Conservation (phyloP, 2,888 invertebrate species). For the Apantesis nais region DNA sequence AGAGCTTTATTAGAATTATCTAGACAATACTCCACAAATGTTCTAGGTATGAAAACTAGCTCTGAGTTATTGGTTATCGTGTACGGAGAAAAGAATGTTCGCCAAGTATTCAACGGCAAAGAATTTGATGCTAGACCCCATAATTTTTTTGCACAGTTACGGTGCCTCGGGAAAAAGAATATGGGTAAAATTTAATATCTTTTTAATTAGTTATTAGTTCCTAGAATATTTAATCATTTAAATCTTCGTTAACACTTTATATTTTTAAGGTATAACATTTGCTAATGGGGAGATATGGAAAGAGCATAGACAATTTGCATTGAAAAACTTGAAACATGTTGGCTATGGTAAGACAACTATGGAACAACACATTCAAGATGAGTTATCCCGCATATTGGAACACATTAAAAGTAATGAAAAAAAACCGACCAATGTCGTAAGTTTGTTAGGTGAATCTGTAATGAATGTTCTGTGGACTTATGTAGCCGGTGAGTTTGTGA, state of each 20-base stretch:
- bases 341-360: slow-evolving; percentile 87
- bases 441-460: slow-evolving; percentile 86
- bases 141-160: slow-evolving; percentile 88
- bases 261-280: slow-evolving; percentile 87
- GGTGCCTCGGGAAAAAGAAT: slow-evolving; percentile 87
- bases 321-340: slow-evolving; percentile 87
- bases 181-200: slow-evolving; percentile 78
- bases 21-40: slow-evolving; percentile 85
- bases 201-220: background rate
- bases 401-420: slow-evolving; percentile 62
- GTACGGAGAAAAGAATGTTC: slow-evolving; percentile 86
- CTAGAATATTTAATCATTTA: background rate
- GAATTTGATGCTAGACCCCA: slow-evolving; percentile 90
- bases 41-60: slow-evolving; percentile 89
- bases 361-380: slow-evolving; percentile 86
- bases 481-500: slow-evolving; percentile 84
- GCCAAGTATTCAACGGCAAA: slow-evolving; percentile 85
- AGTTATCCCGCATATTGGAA: slow-evolving; percentile 82
- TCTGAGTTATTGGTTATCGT: slow-evolving; percentile 86
- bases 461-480: slow-evolving; percentile 90
- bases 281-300: slow-evolving; percentile 89
- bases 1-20: slow-evolving; percentile 86
- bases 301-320: slow-evolving; percentile 88
- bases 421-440: slow-evolving; percentile 78
- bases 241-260: slow-evolving; percentile 11